Evolutionary conservation across 1,140 invertebrate genomes (phyloP), one percentile per base, ranked within the genome.

Genomic region (Mactra quadrangularis): DNA sequence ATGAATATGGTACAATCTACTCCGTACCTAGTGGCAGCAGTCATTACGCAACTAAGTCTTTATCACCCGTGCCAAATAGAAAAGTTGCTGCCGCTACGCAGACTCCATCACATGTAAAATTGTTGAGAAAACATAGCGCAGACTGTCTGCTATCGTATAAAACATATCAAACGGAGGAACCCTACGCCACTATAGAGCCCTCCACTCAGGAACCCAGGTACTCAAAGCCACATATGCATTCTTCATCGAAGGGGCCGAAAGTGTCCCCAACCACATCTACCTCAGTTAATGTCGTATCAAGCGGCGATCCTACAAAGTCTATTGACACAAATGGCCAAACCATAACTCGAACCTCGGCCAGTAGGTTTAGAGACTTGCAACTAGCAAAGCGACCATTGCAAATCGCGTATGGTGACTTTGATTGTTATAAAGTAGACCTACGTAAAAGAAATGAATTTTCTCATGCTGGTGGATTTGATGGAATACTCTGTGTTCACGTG

Each of bases 401-500:
- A 77, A 90, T 92, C 31, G 86, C 90, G 13, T 90, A 91, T 76
- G 91, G 92, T 53, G 92, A 92, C 52, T 92, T 91, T 78, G 90
- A 90, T 66, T 88, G 89, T 22, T 92, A 91, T 75, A 87, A 89
- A 66, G 85, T 90, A 27, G 91, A 91, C 82, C 83, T 89, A 25
- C 82, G 86, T 52, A 91, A 89, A 59, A 83, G 89, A 6, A 78
- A 88, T 17, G 89, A 91, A 60, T 83, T 88, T 19, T 88, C 87
- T 35, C 84, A 86, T 55, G 94, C 94, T 47, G 88, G 88, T 68
- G 96, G 97, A 1, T 95, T 98, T 35, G 98, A 97, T 81, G 97
- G 97, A 7, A 95, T 98, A 93, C 94, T 98, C 0, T 97, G 96
- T 96, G 96, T 98, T 7, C 97, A 98, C 92, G 93, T 99, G 47